Conservation (phyloP, 2,888 invertebrate species). For the Parelbella ahira region DNA sequence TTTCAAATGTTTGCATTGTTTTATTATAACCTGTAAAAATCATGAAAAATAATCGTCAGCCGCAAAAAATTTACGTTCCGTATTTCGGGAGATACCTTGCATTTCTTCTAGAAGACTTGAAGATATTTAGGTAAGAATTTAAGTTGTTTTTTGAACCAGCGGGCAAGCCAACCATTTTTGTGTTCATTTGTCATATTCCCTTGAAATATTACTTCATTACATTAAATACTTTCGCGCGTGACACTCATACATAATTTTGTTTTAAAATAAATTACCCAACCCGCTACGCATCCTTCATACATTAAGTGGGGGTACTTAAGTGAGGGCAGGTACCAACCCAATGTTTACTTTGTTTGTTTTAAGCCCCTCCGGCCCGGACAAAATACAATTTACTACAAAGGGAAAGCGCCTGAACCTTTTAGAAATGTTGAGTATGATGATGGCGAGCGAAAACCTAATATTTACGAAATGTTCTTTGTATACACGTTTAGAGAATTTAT, state of each 20-base stretch:
- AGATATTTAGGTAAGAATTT: slow-evolving; percentile 30
- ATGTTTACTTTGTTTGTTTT: slow-evolving; percentile 24
- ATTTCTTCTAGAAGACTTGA: slow-evolving; percentile 33
- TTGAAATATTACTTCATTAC: too few species aligned
- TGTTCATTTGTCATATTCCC: too few species aligned
- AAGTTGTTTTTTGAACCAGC: too few species aligned
- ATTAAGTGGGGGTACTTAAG: slow-evolving; percentile 8
- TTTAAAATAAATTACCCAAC: slow-evolving; percentile 2
- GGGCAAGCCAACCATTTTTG: too few species aligned
- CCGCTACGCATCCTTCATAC: slow-evolving; percentile 1
- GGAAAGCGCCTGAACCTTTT: slow-evolving; percentile 24
- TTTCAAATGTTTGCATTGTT: slow-evolving; percentile 13
- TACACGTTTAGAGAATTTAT: too few species aligned
- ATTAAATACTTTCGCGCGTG: too few species aligned
- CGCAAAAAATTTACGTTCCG: slow-evolving; percentile 31
- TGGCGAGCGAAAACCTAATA: slow-evolving; percentile 24
- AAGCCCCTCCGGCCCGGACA: slow-evolving; percentile 5
- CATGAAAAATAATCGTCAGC: slow-evolving; percentile 29
- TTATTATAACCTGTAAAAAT: slow-evolving; percentile 13
- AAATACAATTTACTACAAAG: slow-evolving; percentile 24
- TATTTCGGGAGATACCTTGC: slow-evolving; percentile 33
- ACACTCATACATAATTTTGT: too few species aligned
- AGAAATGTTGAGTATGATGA: slow-evolving; percentile 27
- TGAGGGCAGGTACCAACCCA: slow-evolving; percentile 3
- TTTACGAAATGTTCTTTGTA: neutral